Evolutionary conservation across 1,140 invertebrate species (phyloP).

Genomic region (Pseudomyrmex dendroicus): DNA sequence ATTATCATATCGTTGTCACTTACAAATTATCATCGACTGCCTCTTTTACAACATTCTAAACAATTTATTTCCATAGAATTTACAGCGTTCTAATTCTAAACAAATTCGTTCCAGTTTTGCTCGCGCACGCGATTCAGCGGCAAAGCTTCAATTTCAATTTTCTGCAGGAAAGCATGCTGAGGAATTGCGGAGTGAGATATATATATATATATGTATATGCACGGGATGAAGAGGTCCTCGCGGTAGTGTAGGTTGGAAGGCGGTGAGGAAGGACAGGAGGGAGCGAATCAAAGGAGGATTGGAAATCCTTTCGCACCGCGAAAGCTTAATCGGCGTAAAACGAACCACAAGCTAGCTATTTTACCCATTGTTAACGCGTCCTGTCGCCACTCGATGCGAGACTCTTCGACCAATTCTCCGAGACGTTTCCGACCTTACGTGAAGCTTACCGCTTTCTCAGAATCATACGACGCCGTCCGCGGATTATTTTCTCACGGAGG

Average conservation of each 20-base stretch:
- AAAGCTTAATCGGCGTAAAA: conserved; percentile 60
- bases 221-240: neutral
- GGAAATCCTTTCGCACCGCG: conserved; percentile 36
- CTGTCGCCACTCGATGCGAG: conserved; percentile 5
- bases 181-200: neutral
- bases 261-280: no score
- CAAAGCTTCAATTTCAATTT: conserved; percentile 14
- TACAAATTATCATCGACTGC: conserved; percentile 25
- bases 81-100: conserved; percentile 38
- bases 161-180: neutral
- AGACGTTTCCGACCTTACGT: conserved; percentile 27
- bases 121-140: conserved; percentile 10
- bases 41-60: no score
- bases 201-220: neutral
- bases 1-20: neutral
- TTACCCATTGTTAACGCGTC: conserved; percentile 64
- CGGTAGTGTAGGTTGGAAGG: no score
- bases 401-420: conserved; percentile 18
- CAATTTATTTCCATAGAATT: neutral
- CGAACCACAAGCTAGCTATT: conserved; percentile 52
- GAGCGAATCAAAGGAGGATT: conserved; percentile 43
- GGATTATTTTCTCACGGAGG: conserved; percentile 32
- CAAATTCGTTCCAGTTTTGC: conserved; percentile 10
- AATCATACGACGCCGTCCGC: conserved; percentile 10
- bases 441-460: conserved; percentile 15